Percentiles rank a stretch among this genome's conserved stretches.
Evolutionary conservation across 2,888 invertebrate genomes (phyloP).

Genomic region (Caenorhabditis wallacei): DNA sequence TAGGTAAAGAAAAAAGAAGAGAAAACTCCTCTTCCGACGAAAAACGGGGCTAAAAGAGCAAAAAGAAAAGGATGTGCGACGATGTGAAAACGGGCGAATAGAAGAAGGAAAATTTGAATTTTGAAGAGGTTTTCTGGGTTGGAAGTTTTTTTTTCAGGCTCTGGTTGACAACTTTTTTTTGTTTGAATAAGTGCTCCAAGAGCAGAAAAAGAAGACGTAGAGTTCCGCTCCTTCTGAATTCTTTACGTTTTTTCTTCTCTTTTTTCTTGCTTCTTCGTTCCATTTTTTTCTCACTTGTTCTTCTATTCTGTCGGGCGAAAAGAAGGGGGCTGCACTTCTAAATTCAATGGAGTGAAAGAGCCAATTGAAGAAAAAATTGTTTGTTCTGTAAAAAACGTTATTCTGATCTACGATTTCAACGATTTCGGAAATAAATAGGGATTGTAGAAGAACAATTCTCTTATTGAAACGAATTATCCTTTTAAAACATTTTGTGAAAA

Average conservation of each 20-base stretch:
- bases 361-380: not conserved
- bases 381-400: slow-evolving; percentile 8
- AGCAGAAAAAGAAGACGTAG: slow-evolving; percentile 8
- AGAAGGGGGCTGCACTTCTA: slow-evolving; percentile 23
- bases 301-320: slow-evolving; percentile 43
- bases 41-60: slow-evolving; percentile 16
- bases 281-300: slow-evolving; percentile 24
- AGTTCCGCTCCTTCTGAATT: slow-evolving; percentile 41
- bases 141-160: slow-evolving; percentile 14
- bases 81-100: slow-evolving; percentile 51
- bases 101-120: slow-evolving; percentile 52
- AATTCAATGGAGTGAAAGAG: slow-evolving; percentile 31
- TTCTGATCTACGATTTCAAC: slow-evolving; percentile 7
- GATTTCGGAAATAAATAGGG: too few relatives aligned
- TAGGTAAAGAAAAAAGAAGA: slow-evolving; percentile 44
- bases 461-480: too few relatives aligned
- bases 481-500: too few relatives aligned
- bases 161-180: slow-evolving; percentile 48
- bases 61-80: slow-evolving; percentile 61
- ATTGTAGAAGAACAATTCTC: too few relatives aligned
- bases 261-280: slow-evolving; percentile 43
- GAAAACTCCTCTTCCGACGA: slow-evolving; percentile 8
- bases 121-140: slow-evolving; percentile 55
- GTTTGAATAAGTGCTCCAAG: slow-evolving; percentile 48
- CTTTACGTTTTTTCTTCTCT: slow-evolving; percentile 49